Base-by-base conservation (phyloP, 2,888 invertebrate species). In the Petrolisthes cinctipes region DNA sequence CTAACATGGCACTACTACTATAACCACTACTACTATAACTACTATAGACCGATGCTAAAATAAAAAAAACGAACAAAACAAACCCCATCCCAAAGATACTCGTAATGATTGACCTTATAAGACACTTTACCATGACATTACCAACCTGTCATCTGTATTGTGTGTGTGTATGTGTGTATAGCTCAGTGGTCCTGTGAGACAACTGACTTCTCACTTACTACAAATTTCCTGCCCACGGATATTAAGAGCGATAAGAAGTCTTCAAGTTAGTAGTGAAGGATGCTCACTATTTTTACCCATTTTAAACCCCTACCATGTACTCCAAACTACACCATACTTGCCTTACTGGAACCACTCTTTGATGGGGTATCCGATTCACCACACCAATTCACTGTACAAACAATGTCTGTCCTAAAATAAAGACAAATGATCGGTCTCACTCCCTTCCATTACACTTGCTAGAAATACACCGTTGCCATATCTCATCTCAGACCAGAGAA, bases 381-480 rank as follows among this genome's bases (percentile, higher is more conserved):
- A 4, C 66, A 9, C 66, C 17, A 66, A 81, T 66, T 66, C 11
- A 9, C 23, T 61, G 66, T 51, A 66, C 53, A 66, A 37, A 23
- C 23, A 66, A 57, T 23, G n/a, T 81, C 66, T 66, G 14, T 11
- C 71, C 81, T 81, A 81, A 81, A 81, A 81, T 81, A 81, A 81
- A 81, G 37, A 66, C 61, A 81, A 66, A 6, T 61, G 23, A 66
- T 37, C 23, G 5, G 81, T 81, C 54, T 81, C 81, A 51, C 81
- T 81, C 66, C 81, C 81, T 81, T 66, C 81, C 81, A 81, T 81
- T 81, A 81, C 81, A 81, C 81, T 81, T 81, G 81, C 81, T 81
- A 81, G 66, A 11, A 81, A 81, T 37, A 80, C 80, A 81, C 66
- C 81, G 81, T 81, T 81, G 81, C 81, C 81, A 81, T 51, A 81